phyloP scores from a whole-genome alignment of 2,888 invertebrate species.

The Thymelicus acteon region DNA sequence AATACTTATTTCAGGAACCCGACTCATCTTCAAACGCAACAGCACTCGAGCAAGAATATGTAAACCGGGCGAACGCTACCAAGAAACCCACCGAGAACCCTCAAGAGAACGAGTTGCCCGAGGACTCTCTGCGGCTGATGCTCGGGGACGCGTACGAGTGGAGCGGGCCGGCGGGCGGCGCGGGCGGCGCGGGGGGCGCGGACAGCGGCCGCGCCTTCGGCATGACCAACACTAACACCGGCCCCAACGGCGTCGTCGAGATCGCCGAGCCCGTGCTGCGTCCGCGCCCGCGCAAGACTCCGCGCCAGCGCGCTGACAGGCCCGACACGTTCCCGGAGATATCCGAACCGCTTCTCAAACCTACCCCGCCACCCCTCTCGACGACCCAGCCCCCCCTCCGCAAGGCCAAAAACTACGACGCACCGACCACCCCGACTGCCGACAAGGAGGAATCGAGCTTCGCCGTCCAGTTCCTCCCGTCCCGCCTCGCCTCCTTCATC shows the following conservation, averaged over 20 bases:
- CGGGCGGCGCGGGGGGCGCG: conserved; percentile 62
- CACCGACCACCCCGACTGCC: conserved; percentile 59
- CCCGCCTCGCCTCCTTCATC: conserved; percentile 90
- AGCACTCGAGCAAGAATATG: conserved; percentile 51
- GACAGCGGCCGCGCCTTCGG: conserved; percentile 87
- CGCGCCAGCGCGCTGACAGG: conserved; percentile 79
- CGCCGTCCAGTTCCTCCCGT: conserved; percentile 92
- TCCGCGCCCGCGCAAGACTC: conserved; percentile 84
- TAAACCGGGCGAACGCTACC: conserved; percentile 57
- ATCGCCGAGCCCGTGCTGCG: conserved; percentile 90
- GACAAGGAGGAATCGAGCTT: conserved; percentile 75
- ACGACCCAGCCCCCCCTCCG: conserved; percentile 62
- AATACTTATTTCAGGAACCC: conserved; percentile 54
- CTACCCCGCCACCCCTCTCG: conserved; percentile 69
- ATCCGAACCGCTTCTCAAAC: conserved; percentile 86
- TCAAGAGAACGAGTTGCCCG: conserved; percentile 74
- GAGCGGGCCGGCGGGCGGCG: conserved; percentile 59
- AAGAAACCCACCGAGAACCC: conserved; percentile 61
- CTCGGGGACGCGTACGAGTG: conserved; percentile 81
- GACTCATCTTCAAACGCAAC: conserved; percentile 55
- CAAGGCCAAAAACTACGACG: conserved; percentile 76
- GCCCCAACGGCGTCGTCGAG: conserved; percentile 82
- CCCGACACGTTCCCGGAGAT: conserved; percentile 84
- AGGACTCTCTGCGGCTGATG: conserved; percentile 68
- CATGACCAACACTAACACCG: conserved; percentile 78